Percentiles rank a stretch among this genome's conserved stretches.
Conservation (phyloP, 2,113 vertebrate species). For the Platichthys flesus region DNA sequence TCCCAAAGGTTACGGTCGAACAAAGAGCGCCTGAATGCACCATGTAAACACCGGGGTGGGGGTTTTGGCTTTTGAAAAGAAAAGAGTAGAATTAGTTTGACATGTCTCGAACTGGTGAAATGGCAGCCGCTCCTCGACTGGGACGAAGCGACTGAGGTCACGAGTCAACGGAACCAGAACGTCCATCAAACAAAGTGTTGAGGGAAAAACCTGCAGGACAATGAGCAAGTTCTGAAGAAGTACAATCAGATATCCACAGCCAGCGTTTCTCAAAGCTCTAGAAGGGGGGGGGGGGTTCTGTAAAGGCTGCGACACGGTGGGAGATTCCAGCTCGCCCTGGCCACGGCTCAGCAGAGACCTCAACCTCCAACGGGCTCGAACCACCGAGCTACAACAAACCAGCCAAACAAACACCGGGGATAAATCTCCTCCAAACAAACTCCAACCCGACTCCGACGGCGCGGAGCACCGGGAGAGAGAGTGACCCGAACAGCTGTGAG, state of each 20-base stretch:
- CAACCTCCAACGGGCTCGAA: conserved; percentile 55
- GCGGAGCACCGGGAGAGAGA: conserved; percentile 51
- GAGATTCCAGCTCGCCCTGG: conserved; percentile 88
- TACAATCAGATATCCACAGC: conserved; percentile 67
- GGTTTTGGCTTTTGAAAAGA: too few species aligned
- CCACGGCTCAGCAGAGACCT: conserved; percentile 77
- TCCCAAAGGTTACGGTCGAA: not conserved
- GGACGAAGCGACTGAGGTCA: not conserved
- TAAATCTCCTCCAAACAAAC: conserved; percentile 61
- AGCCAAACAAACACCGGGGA: conserved; percentile 32
- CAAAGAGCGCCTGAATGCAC: not conserved
- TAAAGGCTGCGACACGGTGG: conserved; percentile 72
- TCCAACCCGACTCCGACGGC: conserved; percentile 40
- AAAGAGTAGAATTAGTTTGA: not conserved
- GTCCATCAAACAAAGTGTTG: not conserved
- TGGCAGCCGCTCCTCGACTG: conserved; percentile 1
- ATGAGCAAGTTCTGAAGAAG: conserved; percentile 28
- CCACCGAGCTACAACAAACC: conserved; percentile 56
- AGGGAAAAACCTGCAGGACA: not conserved
- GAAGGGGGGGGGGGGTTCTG: conserved; percentile 47
- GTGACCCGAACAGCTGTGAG: conserved; percentile 8
- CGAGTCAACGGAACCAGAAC: not conserved
- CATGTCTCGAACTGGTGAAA: not conserved
- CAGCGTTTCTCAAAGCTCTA: conserved; percentile 38
- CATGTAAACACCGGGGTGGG: too few species aligned